Base-by-base conservation (phyloP, 35 echinoderm and acorn worm species). In the Apostichopus californicus region DNA sequence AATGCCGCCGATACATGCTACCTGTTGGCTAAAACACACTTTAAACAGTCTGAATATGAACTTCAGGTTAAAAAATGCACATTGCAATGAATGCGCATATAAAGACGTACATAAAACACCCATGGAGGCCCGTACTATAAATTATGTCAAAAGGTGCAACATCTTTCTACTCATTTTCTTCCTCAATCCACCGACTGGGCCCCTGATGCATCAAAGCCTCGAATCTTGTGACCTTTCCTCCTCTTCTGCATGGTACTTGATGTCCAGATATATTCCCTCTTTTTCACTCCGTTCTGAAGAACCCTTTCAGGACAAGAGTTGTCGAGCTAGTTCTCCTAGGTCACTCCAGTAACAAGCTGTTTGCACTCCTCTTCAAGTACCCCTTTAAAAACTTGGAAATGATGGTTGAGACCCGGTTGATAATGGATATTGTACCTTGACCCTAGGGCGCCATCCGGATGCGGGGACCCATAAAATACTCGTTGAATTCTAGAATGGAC, bases 301-400 rank as follows among this genome's bases (percentile, higher is more conserved):
- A 46, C 34, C 34, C 34, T 46, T 61, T 12, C 7, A 61, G 58
- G 58, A 5, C 12, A 61, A 61, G 58, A 61, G 7, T 61, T 12
- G 58, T 61, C 58, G 0, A 14, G 17, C 83, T 56, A 87, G 17
- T 5, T 7, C 12, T 66, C 28, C 60, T 64, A 89, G 24, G 86
- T 89, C 6, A 89, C 63, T 72, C 57, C 86, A 64, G 83, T 18
- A 60, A 18, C 11, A 13, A 89, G 86, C 18, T 63, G 18, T 79
- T 22, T 78, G 56, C 96, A 94, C 58, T 95, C 77, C 9, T 86
- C 78, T 59, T 92, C 90, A 6, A 93, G 73, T 26, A 94, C 90
- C 3, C 63, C 92, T 78, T 79, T 92, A 90, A 96, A 98, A 5
- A 95, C 96, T n/a, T 96, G 87, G 83, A 94, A 98, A 78, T 95